These are phyloP conservation scores for Corvus hawaiiensis DNA, from an alignment of 2,113 vertebrate genomes.

Conservation along the genomic window DNA sequence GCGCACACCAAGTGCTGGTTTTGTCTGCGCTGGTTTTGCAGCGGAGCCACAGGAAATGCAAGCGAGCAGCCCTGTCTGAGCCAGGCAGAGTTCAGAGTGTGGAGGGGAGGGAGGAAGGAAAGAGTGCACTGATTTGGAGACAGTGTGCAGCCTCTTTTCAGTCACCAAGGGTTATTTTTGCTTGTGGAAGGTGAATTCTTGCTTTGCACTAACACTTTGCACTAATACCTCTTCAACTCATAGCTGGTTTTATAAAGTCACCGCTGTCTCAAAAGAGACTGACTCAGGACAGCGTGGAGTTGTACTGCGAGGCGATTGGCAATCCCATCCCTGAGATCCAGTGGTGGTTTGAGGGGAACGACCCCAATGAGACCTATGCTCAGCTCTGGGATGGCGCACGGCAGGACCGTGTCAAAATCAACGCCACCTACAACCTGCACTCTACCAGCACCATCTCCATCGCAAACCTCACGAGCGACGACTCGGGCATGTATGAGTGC, in stretches of 20 bases:
- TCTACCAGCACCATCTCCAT: conserved; percentile 84
- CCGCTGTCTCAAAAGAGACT: conserved; percentile 84
- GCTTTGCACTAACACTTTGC: conserved; percentile 63
- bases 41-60: fast-evolving
- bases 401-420: conserved; percentile 80
- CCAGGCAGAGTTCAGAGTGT: background rate
- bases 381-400: conserved; percentile 89
- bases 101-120: background rate
- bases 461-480: conserved; percentile 73
- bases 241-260: conserved; percentile 87
- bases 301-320: conserved; percentile 90
- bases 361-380: conserved; percentile 74
- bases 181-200: conserved; percentile 18
- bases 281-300: conserved; percentile 74
- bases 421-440: conserved; percentile 85
- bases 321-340: conserved; percentile 87
- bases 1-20: fast-evolving
- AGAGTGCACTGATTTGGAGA: fast-evolving
- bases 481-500: conserved; percentile 90
- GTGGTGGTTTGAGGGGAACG: conserved; percentile 88
- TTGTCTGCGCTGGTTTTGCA: background rate
- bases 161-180: background rate
- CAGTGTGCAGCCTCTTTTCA: background rate
- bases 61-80: background rate
- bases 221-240: conserved; percentile 60